Conservation (phyloP, 2,797 vertebrate species). For the Lophotriccus pileatus region DNA sequence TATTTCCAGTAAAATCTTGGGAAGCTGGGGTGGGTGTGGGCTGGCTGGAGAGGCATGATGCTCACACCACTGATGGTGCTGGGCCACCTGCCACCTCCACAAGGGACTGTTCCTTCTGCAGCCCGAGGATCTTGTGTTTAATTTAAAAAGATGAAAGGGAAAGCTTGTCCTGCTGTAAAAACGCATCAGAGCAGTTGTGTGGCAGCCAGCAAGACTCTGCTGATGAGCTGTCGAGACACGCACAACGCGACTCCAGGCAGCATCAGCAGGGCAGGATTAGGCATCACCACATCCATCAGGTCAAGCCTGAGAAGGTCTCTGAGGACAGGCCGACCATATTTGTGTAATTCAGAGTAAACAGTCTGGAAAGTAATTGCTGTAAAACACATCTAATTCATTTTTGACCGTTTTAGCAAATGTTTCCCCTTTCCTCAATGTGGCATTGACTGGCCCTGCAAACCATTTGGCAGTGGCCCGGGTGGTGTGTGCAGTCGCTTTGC, state of each 20-base stretch:
- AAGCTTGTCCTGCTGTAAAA: neutral
- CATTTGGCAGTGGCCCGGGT: neutral
- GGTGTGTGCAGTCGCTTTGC: neutral
- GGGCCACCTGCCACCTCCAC: neutral
- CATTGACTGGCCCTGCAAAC: neutral
- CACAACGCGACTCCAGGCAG: neutral
- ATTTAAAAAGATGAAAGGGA: neutral
- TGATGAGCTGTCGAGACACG: neutral
- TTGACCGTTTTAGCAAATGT: neutral
- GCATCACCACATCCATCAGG: neutral
- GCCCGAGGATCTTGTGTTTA: neutral
- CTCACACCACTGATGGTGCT: neutral
- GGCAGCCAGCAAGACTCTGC: neutral
- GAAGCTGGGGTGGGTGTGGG: neutral
- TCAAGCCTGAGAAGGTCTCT: neutral
- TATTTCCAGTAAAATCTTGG: conserved; percentile 23
- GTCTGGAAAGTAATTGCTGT: conserved; percentile 24
- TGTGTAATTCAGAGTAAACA: conserved; percentile 35
- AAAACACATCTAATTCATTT: neutral
- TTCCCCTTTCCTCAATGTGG: neutral
- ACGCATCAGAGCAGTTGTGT: fast-evolving
- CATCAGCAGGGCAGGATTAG: neutral
- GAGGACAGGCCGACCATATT: neutral
- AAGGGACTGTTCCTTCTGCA: neutral
- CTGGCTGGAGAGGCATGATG: fast-evolving